Base-by-base conservation (phyloP, 2,888 invertebrate species). In the Brassicogethes aeneus region DNA sequence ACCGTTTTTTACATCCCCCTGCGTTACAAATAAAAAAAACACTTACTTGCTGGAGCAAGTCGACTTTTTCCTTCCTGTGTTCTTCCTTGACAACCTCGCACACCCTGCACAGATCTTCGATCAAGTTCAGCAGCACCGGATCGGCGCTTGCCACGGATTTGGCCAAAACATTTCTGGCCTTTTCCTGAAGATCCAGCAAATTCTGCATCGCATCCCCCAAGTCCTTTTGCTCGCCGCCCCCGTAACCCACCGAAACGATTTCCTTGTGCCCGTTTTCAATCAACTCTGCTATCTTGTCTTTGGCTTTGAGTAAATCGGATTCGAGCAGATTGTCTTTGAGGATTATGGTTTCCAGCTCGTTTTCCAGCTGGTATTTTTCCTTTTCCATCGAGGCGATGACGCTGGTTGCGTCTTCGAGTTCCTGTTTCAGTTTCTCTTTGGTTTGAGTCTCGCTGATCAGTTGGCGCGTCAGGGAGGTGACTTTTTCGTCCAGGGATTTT, bases 21-120 rank as follows among this genome's bases (percentile, higher is more conserved):
- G n/a, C n/a, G n/a, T n/a, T n/a, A n/a, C n/a, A n/a, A n/a, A n/a
- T n/a, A n/a, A n/a, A n/a, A n/a, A n/a, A n/a, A n/a, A n/a, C n/a
- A n/a, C n/a, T 67, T 60, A 87, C 87, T 80, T 88, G 87, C 44
- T 80, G 77, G 35, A 79, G 76, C 47, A 87, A 65, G 61, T 88
- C 88, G 48, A 82, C 81, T 15, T 76, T 72, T 52, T 86, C 85
- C 37, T 70, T 73, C 50, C 74, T 77, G 30, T 79, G 71, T 17
- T 73, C 74, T 40, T 86, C 85, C 8, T 79, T 65, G 42, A 83
- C 74, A 45, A 72, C 73, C 53, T 77, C 74, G 50, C 71, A 72
- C 57, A 76, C 73, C 39, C 71, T 65, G 45, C 74, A 76, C 31
- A 80, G 66, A 51, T 80, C 79, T 51, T 82, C 81, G 37, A 82